These are phyloP conservation scores for Trichomycterus rosablanca DNA, from an alignment of 2,113 vertebrate species.

Conservation along the genomic window DNA sequence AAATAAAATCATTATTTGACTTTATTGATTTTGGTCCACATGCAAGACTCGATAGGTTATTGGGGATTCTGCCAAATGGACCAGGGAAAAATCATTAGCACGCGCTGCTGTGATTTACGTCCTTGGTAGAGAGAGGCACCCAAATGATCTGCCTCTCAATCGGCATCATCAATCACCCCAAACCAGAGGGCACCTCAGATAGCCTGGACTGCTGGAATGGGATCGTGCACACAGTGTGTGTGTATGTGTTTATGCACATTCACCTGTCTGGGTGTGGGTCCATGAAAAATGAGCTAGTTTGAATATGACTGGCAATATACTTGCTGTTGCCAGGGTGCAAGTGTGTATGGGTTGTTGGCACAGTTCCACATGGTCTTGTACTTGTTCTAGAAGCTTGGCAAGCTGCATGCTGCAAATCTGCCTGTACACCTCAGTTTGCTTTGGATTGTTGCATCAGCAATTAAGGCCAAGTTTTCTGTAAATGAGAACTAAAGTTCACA, in stretches of 20 bases:
- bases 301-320: conserved; percentile 62
- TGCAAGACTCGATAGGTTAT: conserved; percentile 55
- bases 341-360: conserved; percentile 54
- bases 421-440: conserved; percentile 49
- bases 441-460: conserved; percentile 62
- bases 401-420: conserved; percentile 37
- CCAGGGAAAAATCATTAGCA: conserved; percentile 71
- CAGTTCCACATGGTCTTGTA: conserved; percentile 57
- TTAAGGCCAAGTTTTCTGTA: conserved; percentile 29
- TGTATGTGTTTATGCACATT: conserved; percentile 30
- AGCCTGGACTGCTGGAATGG: conserved; percentile 47
- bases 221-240: conserved; percentile 53
- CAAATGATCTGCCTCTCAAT: conserved; percentile 72
- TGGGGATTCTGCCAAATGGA: conserved; percentile 63
- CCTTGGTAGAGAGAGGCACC: conserved; percentile 71
- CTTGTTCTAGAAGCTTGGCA: conserved; percentile 42
- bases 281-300: conserved; percentile 58
- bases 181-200: conserved; percentile 70
- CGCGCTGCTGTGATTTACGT: conserved; percentile 75
- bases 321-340: conserved; percentile 48
- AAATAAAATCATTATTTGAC: conserved; percentile 60
- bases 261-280: conserved; percentile 28
- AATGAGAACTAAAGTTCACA: conserved; percentile 1
- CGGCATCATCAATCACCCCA: conserved; percentile 71
- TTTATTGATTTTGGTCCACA: conserved; percentile 57